Conservation (phyloP, 1,140 invertebrate genomes). For the Hypsibius dujardini region DNA sequence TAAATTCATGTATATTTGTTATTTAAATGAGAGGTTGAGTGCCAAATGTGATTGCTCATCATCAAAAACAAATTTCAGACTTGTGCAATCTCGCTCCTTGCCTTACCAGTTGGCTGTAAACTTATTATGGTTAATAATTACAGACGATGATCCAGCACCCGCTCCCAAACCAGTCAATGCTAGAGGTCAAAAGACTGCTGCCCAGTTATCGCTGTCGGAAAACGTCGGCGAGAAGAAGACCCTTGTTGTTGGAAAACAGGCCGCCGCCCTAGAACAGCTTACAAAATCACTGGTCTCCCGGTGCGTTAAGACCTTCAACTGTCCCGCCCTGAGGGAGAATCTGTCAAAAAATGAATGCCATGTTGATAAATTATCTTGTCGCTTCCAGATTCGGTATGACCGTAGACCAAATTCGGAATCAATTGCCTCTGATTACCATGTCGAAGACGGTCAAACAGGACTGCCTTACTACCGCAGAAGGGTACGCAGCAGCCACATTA, state of each 20-base stretch:
- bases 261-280: background rate
- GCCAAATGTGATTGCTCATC: no score
- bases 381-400: constrained; percentile 11
- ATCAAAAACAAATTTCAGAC: no score
- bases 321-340: background rate
- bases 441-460: constrained; percentile 11
- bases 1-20: no score
- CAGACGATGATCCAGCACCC: no score
- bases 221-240: background rate
- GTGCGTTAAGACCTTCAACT: background rate
- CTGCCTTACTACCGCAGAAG: constrained; percentile 9
- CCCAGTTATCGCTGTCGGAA: background rate
- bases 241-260: constrained; percentile 3
- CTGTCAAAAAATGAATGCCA: background rate
- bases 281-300: background rate
- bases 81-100: no score
- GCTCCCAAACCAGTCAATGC: no score
- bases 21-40: no score
- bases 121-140: no score
- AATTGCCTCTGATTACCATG: background rate
- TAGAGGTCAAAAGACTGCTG: background rate
- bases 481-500: background rate
- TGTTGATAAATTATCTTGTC: background rate
- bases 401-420: background rate
- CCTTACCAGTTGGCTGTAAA: no score